phyloP scores from a whole-genome alignment of 2,113 vertebrate genomes.

The Heptranchias perlo region DNA sequence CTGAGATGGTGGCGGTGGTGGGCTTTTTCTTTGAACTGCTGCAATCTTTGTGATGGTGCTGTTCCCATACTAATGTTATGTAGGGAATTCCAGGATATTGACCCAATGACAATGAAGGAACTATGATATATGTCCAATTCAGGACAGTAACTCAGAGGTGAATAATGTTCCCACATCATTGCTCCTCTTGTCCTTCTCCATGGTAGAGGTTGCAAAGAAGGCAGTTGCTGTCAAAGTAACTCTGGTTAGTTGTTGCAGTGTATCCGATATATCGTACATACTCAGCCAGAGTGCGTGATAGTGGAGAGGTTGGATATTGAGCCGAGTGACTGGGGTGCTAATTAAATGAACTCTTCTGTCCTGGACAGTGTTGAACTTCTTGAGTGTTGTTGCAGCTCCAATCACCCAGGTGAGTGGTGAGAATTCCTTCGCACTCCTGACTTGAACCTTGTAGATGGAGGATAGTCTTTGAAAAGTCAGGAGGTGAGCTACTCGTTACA shows the following conservation, averaged over 20 bases:
- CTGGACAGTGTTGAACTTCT: background rate
- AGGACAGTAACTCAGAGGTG: background rate
- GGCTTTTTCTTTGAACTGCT: background rate
- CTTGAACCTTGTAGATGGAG: background rate
- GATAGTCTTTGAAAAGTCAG: background rate
- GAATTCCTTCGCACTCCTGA: background rate
- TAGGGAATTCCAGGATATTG: background rate
- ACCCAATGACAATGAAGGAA: background rate
- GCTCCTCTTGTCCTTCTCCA: background rate
- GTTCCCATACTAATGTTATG: background rate
- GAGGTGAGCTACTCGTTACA: background rate
- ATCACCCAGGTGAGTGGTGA: background rate
- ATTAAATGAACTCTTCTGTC: background rate
- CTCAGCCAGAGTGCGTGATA: too few species aligned
- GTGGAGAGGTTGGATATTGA: too few species aligned
- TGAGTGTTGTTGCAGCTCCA: background rate
- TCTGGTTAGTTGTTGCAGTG: background rate
- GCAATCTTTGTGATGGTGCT: background rate
- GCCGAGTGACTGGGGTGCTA: background rate
- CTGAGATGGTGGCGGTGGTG: background rate
- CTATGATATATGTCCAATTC: background rate
- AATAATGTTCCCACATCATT: background rate
- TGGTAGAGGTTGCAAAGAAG: background rate
- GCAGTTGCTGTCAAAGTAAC: background rate
- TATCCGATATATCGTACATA: too few species aligned